Conservation (phyloP, 53 echinoderm and acorn worm genomes). For the Arbacia lixula region DNA sequence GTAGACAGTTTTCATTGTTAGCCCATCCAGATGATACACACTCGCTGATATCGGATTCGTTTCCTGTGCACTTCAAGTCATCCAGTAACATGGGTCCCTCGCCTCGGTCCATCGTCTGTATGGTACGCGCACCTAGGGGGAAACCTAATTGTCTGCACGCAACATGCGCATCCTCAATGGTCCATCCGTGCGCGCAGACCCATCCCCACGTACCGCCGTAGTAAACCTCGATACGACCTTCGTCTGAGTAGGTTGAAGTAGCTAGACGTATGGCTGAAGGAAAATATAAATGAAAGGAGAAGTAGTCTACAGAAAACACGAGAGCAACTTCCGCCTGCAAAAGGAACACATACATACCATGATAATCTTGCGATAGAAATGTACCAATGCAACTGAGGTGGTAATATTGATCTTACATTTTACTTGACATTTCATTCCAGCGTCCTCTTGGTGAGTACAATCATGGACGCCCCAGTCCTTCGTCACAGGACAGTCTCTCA, state of each 20-base stretch:
- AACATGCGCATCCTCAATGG: too few species aligned
- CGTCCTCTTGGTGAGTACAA: not conserved
- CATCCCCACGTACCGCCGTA: too few species aligned
- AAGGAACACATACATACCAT: too few species aligned
- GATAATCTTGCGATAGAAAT: too few species aligned
- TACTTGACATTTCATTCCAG: not conserved
- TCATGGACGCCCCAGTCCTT: slow-evolving; percentile 17
- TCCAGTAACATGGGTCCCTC: not conserved
- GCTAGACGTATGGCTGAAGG: not conserved
- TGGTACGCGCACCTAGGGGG: not conserved
- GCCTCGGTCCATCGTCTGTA: too few species aligned
- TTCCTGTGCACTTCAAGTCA: not conserved
- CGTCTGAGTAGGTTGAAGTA: not conserved
- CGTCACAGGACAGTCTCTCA: not conserved
- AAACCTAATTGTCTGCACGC: too few species aligned
- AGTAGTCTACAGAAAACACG: too few species aligned
- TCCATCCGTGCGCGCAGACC: too few species aligned
- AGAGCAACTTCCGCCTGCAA: too few species aligned
- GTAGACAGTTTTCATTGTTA: not conserved
- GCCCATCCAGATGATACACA: slow-evolving; percentile 2
- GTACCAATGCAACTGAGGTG: not conserved
- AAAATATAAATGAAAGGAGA: not conserved
- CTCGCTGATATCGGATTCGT: not conserved
- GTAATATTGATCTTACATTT: not conserved
- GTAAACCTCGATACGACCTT: not conserved